Percentiles rank a stretch among this genome's conserved stretches.
phyloP scores from a whole-genome alignment of 2,888 invertebrate genomes.

The Acrobeloides nanus region DNA sequence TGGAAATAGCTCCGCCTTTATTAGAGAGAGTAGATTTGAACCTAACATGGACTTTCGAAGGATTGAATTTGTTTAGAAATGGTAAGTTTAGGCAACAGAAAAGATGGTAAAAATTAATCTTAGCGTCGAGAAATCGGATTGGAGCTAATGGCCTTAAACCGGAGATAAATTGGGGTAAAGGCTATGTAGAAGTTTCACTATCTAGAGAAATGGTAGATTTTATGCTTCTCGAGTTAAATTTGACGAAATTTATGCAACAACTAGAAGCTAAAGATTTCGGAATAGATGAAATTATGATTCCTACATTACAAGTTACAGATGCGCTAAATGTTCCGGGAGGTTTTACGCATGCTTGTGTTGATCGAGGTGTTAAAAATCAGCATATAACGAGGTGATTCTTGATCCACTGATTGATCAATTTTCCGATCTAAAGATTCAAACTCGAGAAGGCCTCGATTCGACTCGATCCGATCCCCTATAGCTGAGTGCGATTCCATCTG shows the following conservation, averaged over 20 bases:
- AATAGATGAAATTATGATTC: neutral
- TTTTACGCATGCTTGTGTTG: neutral
- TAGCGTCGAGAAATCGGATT: neutral
- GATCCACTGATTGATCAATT: too few relatives aligned
- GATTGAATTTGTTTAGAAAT: conserved; percentile 11
- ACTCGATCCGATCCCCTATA: too few relatives aligned
- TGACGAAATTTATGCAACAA: neutral
- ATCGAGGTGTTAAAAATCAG: neutral
- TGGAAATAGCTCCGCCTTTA: conserved; percentile 6
- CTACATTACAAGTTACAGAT: too few relatives aligned
- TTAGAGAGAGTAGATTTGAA: too few relatives aligned
- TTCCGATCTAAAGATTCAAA: too few relatives aligned
- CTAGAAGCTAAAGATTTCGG: neutral
- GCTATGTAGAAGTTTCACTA: neutral
- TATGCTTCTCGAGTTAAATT: neutral
- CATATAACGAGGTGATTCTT: neutral
- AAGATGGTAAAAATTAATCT: too few relatives aligned
- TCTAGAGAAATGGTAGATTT: neutral
- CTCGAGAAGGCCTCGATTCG: too few relatives aligned
- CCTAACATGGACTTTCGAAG: conserved; percentile 11
- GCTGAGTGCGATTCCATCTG: too few relatives aligned
- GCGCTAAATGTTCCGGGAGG: neutral
- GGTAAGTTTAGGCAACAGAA: too few relatives aligned
- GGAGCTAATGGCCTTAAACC: neutral
- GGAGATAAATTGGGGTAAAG: neutral